A percentile compares a stretch with the other conserved stretches of the same genome.
Evolutionary conservation across 2,888 invertebrate genomes (phyloP).

Genomic region (Lithosia quadra): DNA sequence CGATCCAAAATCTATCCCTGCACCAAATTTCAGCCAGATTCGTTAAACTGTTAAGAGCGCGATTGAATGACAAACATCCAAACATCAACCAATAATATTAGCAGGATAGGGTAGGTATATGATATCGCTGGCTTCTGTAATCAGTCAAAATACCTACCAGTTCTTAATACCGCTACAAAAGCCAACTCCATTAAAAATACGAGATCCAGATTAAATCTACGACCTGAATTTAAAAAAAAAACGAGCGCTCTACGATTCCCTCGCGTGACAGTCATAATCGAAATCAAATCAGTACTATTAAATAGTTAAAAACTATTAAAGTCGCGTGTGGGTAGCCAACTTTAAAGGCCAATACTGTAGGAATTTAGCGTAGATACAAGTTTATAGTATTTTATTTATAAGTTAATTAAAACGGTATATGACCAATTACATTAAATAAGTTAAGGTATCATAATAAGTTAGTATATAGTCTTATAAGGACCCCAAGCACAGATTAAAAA

Average conservation of each 20-base stretch:
- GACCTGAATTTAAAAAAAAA: background rate
- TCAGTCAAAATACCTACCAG: background rate
- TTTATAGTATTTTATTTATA: background rate
- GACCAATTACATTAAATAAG: no score
- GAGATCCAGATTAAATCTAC: background rate
- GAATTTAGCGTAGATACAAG: background rate
- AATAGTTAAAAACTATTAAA: background rate
- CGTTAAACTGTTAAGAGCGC: no score
- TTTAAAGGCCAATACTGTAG: background rate
- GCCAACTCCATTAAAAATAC: background rate
- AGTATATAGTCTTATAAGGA: no score
- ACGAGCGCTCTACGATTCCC: background rate
- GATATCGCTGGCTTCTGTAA: background rate
- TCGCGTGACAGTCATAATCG: background rate
- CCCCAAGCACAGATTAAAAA: no score
- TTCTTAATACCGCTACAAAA: background rate
- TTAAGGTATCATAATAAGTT: no score
- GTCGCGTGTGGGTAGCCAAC: conserved; percentile 1
- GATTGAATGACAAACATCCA: no score
- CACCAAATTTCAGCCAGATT: no score
- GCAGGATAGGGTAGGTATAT: no score
- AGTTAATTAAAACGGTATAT: no score
- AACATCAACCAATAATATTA: no score
- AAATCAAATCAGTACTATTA: background rate
- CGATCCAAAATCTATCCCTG: no score